Conservation (phyloP, 1,140 invertebrate genomes). For the Dendroctonus ponderosae region DNA sequence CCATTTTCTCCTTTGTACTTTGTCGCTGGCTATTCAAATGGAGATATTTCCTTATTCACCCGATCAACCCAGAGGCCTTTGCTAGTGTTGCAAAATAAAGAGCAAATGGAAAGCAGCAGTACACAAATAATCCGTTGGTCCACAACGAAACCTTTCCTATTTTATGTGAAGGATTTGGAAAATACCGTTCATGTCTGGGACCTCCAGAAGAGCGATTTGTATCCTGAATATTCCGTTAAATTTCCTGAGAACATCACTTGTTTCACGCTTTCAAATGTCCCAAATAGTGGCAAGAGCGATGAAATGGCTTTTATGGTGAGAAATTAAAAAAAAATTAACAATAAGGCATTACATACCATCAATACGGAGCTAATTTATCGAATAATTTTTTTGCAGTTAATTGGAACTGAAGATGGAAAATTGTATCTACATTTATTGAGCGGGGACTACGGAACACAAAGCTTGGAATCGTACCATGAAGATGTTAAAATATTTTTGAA, state of each 20-base stretch:
- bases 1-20: conserved; percentile 46
- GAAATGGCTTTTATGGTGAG: conserved; percentile 46
- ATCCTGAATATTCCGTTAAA: conserved; percentile 42
- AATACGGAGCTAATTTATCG: neutral
- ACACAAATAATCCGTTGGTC: conserved; percentile 47
- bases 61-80: conserved; percentile 40
- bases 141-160: conserved; percentile 44
- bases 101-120: conserved; percentile 18
- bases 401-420: conserved; percentile 37
- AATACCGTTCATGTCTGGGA: conserved; percentile 48
- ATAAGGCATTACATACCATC: neutral
- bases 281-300: conserved; percentile 25
- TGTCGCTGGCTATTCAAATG: conserved; percentile 44
- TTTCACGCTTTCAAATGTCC: conserved; percentile 40
- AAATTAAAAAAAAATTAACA: neutral
- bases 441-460: conserved; percentile 41
- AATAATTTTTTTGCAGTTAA: conserved; percentile 32
- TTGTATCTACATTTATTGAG: conserved; percentile 42
- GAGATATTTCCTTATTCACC: conserved; percentile 43
- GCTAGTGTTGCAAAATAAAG: conserved; percentile 39
- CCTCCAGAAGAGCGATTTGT: conserved; percentile 46
- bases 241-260: conserved; percentile 43
- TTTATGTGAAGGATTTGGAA: conserved; percentile 44
- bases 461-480: conserved; percentile 33
- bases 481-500: conserved; percentile 44